These are phyloP conservation scores for Nicator chloris DNA, from an alignment of 2,113 vertebrate genomes.

Conservation along the genomic window DNA sequence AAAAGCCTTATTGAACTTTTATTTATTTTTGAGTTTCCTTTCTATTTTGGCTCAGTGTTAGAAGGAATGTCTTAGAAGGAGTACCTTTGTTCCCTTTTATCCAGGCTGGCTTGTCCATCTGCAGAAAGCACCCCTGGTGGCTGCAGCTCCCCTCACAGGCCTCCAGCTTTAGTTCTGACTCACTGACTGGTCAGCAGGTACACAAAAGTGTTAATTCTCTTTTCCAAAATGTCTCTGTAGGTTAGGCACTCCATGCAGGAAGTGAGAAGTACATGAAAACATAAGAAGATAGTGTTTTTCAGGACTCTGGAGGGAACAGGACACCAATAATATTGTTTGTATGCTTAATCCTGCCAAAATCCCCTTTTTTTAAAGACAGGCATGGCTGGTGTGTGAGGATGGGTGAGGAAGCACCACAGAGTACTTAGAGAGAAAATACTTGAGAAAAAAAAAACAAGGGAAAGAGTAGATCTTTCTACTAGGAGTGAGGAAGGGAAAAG, in stretches of 20 bases:
- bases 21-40: neutral
- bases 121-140: neutral
- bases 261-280: neutral
- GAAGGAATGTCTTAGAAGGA: neutral
- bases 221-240: neutral
- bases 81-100: neutral
- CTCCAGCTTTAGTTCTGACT: neutral
- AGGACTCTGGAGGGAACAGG: neutral
- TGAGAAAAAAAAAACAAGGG: neutral
- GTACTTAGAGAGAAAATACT: neutral
- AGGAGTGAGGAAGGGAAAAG: neutral
- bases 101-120: neutral
- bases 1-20: neutral
- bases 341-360: neutral
- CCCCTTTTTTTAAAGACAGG: neutral
- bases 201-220: neutral
- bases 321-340: neutral
- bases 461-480: neutral
- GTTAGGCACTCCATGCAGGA: neutral
- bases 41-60: neutral
- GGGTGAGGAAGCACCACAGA: neutral
- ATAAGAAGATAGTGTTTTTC: neutral
- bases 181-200: neutral
- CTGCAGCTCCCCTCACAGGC: neutral
- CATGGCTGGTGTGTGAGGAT: neutral